Evolutionary conservation across 2,888 invertebrate species (phyloP).

Genomic region (Hybos culiciformis): DNA sequence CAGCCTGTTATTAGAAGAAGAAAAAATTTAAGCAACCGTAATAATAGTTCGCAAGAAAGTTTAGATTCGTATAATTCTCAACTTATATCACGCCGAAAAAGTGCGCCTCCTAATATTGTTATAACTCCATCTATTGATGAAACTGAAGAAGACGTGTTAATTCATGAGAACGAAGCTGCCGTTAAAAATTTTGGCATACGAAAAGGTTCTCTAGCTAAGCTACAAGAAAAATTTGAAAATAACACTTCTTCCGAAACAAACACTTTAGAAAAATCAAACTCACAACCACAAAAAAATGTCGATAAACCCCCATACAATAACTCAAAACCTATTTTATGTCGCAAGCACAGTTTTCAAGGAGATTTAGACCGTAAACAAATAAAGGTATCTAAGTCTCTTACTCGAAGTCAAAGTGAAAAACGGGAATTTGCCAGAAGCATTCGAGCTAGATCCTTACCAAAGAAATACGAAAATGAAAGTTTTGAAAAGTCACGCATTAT

Average conservation of each 20-base stretch:
- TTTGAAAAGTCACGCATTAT: no score
- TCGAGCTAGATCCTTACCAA: no score
- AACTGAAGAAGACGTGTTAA: background rate
- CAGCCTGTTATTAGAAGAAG: conserved; percentile 12
- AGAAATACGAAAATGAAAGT: no score
- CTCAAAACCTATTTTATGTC: background rate
- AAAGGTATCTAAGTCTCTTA: no score
- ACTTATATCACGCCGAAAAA: conserved; percentile 14
- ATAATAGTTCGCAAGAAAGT: conserved; percentile 11
- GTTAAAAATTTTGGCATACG: no score
- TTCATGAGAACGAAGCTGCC: background rate
- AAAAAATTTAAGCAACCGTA: no score
- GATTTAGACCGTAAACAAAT: background rate
- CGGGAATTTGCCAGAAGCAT: no score
- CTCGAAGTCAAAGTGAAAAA: no score
- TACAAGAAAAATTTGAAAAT: no score
- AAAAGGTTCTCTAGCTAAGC: no score
- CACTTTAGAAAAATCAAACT: background rate
- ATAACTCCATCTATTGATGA: conserved; percentile 31
- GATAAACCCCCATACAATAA: background rate
- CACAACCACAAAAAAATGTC: background rate
- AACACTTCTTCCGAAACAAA: background rate
- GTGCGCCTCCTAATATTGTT: conserved; percentile 29
- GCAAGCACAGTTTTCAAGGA: no score
- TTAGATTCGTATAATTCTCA: background rate